Base-by-base conservation (phyloP, 2,888 invertebrate species). In the Acanthosoma haemorrhoidale region DNA sequence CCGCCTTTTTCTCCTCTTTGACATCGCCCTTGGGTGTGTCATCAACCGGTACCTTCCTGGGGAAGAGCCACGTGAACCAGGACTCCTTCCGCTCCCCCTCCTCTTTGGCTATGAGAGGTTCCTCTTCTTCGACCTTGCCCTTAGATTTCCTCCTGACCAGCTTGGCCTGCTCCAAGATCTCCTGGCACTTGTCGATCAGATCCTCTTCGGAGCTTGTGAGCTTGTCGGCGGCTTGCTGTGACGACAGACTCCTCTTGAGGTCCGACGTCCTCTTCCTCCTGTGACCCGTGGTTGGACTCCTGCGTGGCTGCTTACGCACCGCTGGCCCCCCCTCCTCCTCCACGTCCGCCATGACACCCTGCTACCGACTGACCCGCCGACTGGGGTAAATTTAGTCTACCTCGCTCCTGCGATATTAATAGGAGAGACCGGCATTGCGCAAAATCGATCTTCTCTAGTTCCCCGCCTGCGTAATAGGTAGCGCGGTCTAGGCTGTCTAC, bases 281-380 rank as follows among this genome's bases (percentile, higher is more conserved):
- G 59, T 73, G 75, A 43, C 76, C 77, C 71, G 76, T 77, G 74
- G 78, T 77, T 74, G 77, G 78, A 71, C 76, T 76, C 13, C 76
- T 73, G 64, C 76, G 75, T 3, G 75, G 31, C 84, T 86, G 72
- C 89, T 86, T 86, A 69, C 86, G 83, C 41, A 77, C 78, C 76
- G 74, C 64, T 76, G 76, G 77, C 75, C 75, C 31, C 31, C 63
- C 63, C 51, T 32, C 51, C 38, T 38, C 70, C n/a, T 16, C 68
- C 66, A 13, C 59, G 36, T 68, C 70, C 16, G 57, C 61, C 71
- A 70, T 64, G 61, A 25, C 51, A 51, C 51, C 13, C 51, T n/a
- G 16, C 25, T 25, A 29, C 59, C 69, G 69, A 31, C 68, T 63
- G 61, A 36, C 16, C 72, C 70, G 39, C 41, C 71, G n/a, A 58